Percentiles rank a stretch among this genome's conserved stretches.
phyloP scores from a whole-genome alignment of 1,140 invertebrate genomes.

The Triops cancriformis region DNA sequence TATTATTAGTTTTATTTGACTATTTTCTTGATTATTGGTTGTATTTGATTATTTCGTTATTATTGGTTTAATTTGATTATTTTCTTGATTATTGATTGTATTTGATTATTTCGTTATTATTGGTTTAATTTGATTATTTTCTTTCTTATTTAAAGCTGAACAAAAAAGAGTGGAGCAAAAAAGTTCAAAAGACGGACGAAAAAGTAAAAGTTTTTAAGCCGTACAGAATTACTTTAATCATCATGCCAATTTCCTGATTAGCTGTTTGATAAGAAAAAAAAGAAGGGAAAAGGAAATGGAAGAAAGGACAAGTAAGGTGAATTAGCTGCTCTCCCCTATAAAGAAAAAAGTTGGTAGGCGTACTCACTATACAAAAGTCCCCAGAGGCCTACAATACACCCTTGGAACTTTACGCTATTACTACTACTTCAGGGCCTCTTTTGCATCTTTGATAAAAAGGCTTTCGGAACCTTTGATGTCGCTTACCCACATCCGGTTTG shows the following conservation, averaged over 20 bases:
- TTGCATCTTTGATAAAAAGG: neutral
- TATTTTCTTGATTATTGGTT: too few species aligned
- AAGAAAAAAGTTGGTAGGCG: neutral
- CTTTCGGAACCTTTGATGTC: neutral
- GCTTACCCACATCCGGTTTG: neutral
- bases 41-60: too few species aligned
- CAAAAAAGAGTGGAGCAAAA: neutral
- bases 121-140: too few species aligned
- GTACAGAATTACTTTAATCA: neutral
- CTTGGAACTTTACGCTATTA: neutral
- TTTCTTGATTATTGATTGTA: too few species aligned
- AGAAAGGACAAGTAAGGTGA: neutral
- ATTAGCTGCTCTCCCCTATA: neutral
- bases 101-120: too few species aligned
- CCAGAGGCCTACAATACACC: slow-evolving; percentile 2
- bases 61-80: too few species aligned
- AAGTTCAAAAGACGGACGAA: neutral
- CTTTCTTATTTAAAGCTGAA: too few species aligned
- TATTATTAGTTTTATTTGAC: too few species aligned
- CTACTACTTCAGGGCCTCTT: neutral
- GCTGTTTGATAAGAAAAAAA: neutral
- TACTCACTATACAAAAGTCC: neutral
- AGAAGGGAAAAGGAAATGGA: neutral
- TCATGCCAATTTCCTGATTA: neutral
- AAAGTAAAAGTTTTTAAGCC: neutral